phyloP scores from a whole-genome alignment of 2,797 vertebrate species.

The Enteromius radiatus region DNA sequence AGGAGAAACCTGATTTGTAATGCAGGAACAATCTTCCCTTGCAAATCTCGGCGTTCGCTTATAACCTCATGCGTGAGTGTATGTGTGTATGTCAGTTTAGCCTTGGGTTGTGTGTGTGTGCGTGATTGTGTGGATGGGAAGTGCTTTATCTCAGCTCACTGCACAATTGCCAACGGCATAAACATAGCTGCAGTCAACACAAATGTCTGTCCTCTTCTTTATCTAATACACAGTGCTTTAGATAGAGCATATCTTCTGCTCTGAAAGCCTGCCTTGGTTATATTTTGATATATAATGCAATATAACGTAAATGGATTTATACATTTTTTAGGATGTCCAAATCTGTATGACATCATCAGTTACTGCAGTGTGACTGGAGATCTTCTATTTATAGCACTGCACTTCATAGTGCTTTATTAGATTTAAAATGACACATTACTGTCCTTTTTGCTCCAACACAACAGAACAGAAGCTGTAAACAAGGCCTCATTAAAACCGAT shows the following conservation, averaged over 20 bases:
- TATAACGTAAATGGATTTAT: neutral
- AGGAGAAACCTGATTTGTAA: slow-evolving; percentile 26
- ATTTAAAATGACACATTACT: slow-evolving; percentile 8
- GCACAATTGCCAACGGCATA: slow-evolving; percentile 56
- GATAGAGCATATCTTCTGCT: slow-evolving; percentile 19
- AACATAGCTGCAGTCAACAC: slow-evolving; percentile 50
- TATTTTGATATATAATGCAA: neutral
- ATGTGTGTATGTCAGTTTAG: slow-evolving; percentile 40
- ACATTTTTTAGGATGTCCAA: neutral
- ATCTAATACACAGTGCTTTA: neutral
- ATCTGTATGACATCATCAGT: neutral
- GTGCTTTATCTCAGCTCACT: slow-evolving; percentile 48
- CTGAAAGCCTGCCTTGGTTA: slow-evolving; percentile 13
- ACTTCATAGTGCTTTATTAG: neutral
- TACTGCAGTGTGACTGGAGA: neutral
- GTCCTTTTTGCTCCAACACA: slow-evolving; percentile 10
- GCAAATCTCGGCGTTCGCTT: neutral
- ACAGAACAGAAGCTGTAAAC: slow-evolving; percentile 21
- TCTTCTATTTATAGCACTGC: neutral
- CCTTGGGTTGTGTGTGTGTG: slow-evolving; percentile 27
- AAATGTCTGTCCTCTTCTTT: slow-evolving; percentile 26
- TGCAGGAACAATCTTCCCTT: neutral
- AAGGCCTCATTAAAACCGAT: slow-evolving; percentile 36
- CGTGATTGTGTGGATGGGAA: slow-evolving; percentile 47
- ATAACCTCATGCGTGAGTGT: slow-evolving; percentile 1